Base-by-base conservation (phyloP, 2,113 vertebrate genomes). In the Silurus asotus region DNA sequence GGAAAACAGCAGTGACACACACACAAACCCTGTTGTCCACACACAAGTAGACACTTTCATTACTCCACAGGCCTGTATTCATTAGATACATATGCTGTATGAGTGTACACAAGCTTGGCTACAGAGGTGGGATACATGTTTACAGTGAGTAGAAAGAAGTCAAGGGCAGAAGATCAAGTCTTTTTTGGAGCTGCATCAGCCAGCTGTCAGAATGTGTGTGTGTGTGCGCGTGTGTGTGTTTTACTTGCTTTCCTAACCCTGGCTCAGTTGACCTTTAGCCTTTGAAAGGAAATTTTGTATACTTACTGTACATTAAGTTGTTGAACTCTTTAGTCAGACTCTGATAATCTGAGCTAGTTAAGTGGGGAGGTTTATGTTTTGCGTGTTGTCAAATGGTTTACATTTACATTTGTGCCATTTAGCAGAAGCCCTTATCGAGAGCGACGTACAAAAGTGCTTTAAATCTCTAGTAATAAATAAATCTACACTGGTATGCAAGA, bases 181-280 rank as follows among this genome's bases (percentile, higher is more conserved):
- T 11, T 3, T 37, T 20, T 79, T 69, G 1, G 20, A 45, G 25
- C 19, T 2, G 28, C 49, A 81, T 61, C 84, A 49, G 28, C 61
- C 76, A 78, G 84, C 74, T 55, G 59, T 55, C 59, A 79, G 61
- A n/a, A n/a, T n/a, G n/a, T n/a, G n/a, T n/a, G 75, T 79, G 84
- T 70, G 61, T 70, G 45, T 65, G 2, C 2, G 37, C 37, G 2
- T 2, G 37, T 2, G 3, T 37, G 15, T 77, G 49, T 79, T 64
- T 58, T 61, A 6, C 58, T 49, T 65, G 74, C 5, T 14, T 59
- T 76, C 48, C 53, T 20, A 20, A 37, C 28, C 53, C 84, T 59
- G 37, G 45, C 9, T 23, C 51, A 55, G 28, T 19, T 23, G 1
- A 19, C 1, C 37, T 1, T 55, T 78, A 65, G 25, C 17, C 25